These are phyloP conservation scores for Auanema freiburgensis DNA, from an alignment of 2,888 invertebrate genomes.

Conservation along the genomic window DNA sequence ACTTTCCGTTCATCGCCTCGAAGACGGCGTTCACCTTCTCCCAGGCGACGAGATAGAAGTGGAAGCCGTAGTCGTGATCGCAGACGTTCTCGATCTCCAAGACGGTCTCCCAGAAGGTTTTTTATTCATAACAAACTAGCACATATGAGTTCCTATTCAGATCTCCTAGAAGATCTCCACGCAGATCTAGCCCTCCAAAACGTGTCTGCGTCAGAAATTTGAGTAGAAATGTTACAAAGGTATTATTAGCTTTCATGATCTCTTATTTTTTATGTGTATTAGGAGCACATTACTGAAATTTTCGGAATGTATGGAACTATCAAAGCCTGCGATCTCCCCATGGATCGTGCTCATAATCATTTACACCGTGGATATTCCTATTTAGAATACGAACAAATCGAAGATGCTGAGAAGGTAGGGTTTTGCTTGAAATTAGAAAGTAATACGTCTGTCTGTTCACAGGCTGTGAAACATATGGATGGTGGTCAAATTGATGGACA, in stretches of 20 bases:
- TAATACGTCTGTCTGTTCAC: not conserved
- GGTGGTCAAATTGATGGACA: constrained; percentile 72
- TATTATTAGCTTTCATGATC: not conserved
- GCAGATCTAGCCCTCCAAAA: constrained; percentile 33
- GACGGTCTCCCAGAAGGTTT: constrained; percentile 15
- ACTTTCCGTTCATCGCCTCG: constrained; percentile 33
- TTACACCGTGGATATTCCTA: constrained; percentile 91
- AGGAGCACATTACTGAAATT: constrained; percentile 80
- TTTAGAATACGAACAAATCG: constrained; percentile 87
- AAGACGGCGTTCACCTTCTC: constrained; percentile 35
- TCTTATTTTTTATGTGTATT: not conserved
- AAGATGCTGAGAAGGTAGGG: constrained; percentile 84
- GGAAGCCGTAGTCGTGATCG: constrained; percentile 33
- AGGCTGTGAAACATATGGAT: constrained; percentile 97
- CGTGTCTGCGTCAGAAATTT: constrained; percentile 44
- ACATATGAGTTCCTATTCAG: constrained; percentile 12
- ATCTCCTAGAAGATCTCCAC: constrained; percentile 25
- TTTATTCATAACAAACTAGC: not conserved
- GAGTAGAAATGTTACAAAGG: constrained; percentile 65
- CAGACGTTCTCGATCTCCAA: constrained; percentile 26
- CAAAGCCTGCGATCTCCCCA: constrained; percentile 85
- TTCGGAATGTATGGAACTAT: constrained; percentile 76
- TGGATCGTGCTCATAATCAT: constrained; percentile 83
- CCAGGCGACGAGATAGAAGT: constrained; percentile 28
- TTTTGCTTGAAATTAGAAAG: not conserved